Evolutionary conservation across 30 jellyfish, hydroid and myxozoan species (phyloP).

Genomic region (Cassiopea xamachana): DNA sequence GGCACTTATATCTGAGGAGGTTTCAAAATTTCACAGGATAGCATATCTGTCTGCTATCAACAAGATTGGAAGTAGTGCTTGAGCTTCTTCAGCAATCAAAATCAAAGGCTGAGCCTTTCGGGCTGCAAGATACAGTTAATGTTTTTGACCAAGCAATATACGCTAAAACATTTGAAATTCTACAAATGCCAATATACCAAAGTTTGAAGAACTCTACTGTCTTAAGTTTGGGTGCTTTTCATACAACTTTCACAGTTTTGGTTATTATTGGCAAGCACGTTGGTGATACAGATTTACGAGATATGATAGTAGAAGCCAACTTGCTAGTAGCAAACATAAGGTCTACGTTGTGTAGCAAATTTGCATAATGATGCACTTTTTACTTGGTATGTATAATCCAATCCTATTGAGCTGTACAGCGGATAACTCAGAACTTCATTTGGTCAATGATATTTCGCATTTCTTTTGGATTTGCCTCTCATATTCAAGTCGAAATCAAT

Average conservation of each 20-base stretch:
- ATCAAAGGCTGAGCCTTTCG: slow-evolving; percentile 62
- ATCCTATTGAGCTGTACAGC: not conserved
- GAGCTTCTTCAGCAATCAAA: slow-evolving; percentile 58
- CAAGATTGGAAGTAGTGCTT: slow-evolving; percentile 61
- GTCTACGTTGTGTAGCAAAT: not conserved
- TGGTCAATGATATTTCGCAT: too few relatives aligned
- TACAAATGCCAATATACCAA: slow-evolving; percentile 45
- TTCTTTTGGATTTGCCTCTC: too few relatives aligned
- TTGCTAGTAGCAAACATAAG: slow-evolving; percentile 44
- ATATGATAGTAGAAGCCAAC: slow-evolving; percentile 55
- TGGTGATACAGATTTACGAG: slow-evolving; percentile 77
- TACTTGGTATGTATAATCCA: not conserved
- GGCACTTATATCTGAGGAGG: too few relatives aligned
- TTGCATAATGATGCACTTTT: not conserved
- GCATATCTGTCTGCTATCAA: not conserved
- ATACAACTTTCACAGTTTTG: slow-evolving; percentile 47
- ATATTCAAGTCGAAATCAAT: too few relatives aligned
- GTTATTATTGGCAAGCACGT: slow-evolving; percentile 66
- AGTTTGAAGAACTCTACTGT: slow-evolving; percentile 61
- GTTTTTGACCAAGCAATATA: slow-evolving; percentile 68
- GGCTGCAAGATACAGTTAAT: slow-evolving; percentile 53
- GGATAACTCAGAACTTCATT: too few relatives aligned
- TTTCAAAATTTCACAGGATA: too few relatives aligned
- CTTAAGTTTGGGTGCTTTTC: slow-evolving; percentile 77
- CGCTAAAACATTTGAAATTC: slow-evolving; percentile 73